phyloP scores from a whole-genome alignment of 2,888 invertebrate species.

The Coenonympha glycerion region DNA sequence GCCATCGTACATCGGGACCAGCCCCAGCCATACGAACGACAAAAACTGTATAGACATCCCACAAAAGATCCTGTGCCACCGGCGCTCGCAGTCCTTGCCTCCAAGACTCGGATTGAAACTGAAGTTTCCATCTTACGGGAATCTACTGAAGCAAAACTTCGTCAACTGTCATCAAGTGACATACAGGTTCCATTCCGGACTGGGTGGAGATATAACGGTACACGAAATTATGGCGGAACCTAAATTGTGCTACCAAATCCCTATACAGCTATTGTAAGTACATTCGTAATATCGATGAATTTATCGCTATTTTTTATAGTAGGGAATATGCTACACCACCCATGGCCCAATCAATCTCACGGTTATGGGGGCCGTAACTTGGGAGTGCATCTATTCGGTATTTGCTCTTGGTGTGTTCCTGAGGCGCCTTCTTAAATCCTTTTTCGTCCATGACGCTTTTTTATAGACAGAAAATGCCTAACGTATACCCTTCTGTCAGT shows the following conservation, averaged over 20 bases:
- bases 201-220: constrained; percentile 93
- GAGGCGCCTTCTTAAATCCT: too few relatives aligned
- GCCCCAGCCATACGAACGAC: constrained; percentile 79
- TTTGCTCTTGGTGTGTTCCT: too few relatives aligned
- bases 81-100: constrained; percentile 90
- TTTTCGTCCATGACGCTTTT: too few relatives aligned
- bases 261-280: constrained; percentile 90
- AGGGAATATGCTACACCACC: too few relatives aligned
- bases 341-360: too few relatives aligned
- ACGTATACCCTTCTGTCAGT: too few relatives aligned
- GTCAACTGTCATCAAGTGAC: constrained; percentile 84
- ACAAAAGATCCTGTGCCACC: constrained; percentile 56
- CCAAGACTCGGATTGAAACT: constrained; percentile 87
- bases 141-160: constrained; percentile 81
- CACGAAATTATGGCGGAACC: constrained; percentile 96
- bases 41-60: constrained; percentile 58
- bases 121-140: constrained; percentile 87
- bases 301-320: not conserved
- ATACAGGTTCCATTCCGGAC: constrained; percentile 91
- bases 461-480: too few relatives aligned
- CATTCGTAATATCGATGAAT: not conserved
- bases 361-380: too few relatives aligned
- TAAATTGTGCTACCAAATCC: constrained; percentile 87
- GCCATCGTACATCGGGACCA: constrained; percentile 81
- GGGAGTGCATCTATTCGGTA: too few relatives aligned